phyloP scores from a whole-genome alignment of 1,140 invertebrate genomes.

The Callitettix versicolor region DNA sequence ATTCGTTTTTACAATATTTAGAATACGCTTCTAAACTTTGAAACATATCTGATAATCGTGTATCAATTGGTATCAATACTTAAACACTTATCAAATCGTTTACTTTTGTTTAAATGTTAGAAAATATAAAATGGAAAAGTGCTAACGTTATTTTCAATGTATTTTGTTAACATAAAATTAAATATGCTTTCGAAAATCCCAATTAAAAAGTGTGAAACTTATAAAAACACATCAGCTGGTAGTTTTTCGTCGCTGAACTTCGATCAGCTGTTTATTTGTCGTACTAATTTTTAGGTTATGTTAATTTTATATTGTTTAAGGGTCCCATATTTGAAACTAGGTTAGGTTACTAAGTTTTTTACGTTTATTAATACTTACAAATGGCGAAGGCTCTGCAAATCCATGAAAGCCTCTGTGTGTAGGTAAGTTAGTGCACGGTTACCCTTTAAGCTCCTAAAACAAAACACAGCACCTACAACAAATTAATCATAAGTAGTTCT shows the following conservation, averaged over 20 bases:
- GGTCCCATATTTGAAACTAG: background rate
- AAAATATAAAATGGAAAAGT: too few species aligned
- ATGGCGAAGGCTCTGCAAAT: slow-evolving; percentile 44
- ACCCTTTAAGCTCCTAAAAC: slow-evolving; percentile 53
- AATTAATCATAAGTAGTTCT: too few species aligned
- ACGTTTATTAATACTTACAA: slow-evolving; percentile 16
- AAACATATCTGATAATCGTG: too few species aligned
- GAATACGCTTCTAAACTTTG: too few species aligned
- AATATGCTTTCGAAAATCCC: too few species aligned
- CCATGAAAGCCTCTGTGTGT: slow-evolving; percentile 52
- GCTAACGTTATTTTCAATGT: too few species aligned
- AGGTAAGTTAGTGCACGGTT: slow-evolving; percentile 47
- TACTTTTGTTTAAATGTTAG: too few species aligned
- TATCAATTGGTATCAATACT: too few species aligned
- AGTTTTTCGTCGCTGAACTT: background rate
- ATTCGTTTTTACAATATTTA: too few species aligned
- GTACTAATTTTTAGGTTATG: slow-evolving; percentile 13
- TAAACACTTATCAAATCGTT: too few species aligned
- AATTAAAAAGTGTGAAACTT: background rate
- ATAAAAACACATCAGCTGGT: background rate
- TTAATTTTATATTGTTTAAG: slow-evolving; percentile 36
- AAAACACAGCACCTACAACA: background rate
- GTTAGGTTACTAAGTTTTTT: background rate
- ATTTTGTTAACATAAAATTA: too few species aligned
- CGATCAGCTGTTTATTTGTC: background rate